Base-by-base conservation (phyloP, 2,888 invertebrate species). In the Apotomis betuletana region DNA sequence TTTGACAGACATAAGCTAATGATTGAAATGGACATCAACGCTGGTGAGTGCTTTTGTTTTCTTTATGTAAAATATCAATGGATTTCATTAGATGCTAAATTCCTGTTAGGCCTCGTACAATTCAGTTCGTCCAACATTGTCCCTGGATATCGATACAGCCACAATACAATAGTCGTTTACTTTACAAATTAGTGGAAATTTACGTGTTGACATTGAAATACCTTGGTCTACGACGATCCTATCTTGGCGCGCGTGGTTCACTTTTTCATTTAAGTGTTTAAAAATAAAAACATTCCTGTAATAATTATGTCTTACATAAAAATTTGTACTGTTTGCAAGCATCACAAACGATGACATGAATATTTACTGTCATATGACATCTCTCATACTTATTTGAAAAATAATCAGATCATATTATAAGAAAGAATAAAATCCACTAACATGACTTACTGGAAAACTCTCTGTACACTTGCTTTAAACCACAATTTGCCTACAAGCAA, bases 1-100 rank as follows among this genome's bases (percentile, higher is more conserved):
- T 80, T 78, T 77, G 79, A 83, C 77, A 83, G 81, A 81, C 82
- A 80, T 80, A 83, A 82, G 83, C 80, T 84, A 77, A 77, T 81
- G 79, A 82, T 83, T 89, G 91, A 90, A 83, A 93, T 93, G 92
- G 92, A 93, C 85, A 89, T 91, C 82, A 91, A 90, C 88, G 90
- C 90, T 87, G 93, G 92, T 92, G 85, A 90, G 92, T 85, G 77
- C 65, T 69, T 75, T 70, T 65, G 69, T 68, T 64, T 76, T 74
- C 67, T 74, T 41, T 41, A 4, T 38, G 57, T 71, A 76, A 61
- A 69, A 74, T 67, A 72, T 74, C 41, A 27, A 13, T 9, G 4
- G 49, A 60, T 55, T 67, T 38, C 54, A 49, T 15, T n/a, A 62
- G 69, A 72, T 49, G 59, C 38, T 13, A 63, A 57, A 57, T 65